Percentiles rank a stretch among this genome's conserved stretches.
phyloP scores from a whole-genome alignment of 1,140 invertebrate species.

The Lethrus apterus region DNA sequence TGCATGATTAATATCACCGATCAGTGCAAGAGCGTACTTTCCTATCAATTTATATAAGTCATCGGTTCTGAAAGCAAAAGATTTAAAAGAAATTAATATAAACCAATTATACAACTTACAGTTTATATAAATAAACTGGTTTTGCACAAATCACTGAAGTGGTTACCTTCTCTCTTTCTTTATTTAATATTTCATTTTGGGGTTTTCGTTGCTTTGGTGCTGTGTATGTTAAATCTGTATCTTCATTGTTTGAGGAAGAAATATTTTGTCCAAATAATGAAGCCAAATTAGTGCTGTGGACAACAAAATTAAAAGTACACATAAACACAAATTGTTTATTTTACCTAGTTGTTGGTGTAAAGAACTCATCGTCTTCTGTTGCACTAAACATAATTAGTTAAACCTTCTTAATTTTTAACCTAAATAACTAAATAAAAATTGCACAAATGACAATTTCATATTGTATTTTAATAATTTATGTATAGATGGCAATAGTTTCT shows the following conservation, averaged over 20 bases:
- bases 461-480: too few species aligned
- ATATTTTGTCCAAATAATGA: constrained; percentile 21
- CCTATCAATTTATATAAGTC: constrained; percentile 17
- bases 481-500: too few species aligned
- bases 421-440: background rate
- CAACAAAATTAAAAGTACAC: background rate
- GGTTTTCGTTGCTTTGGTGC: constrained; percentile 28
- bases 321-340: background rate
- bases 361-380: constrained; percentile 14
- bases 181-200: background rate
- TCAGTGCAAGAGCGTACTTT: constrained; percentile 26
- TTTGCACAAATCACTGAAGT: constrained; percentile 18
- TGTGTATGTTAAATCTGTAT: constrained; percentile 23
- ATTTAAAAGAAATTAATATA: background rate
- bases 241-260: background rate
- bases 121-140: constrained; percentile 25
- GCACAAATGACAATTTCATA: too few species aligned
- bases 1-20: constrained; percentile 17
- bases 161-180: constrained; percentile 13
- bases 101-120: constrained; percentile 19
- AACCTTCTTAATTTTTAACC: background rate
- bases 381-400: background rate
- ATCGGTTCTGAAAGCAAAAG: constrained; percentile 20
- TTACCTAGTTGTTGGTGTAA: constrained; percentile 9
- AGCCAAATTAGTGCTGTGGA: constrained; percentile 25